phyloP scores from a whole-genome alignment of 2,113 vertebrate species.

The rabbit (Oryctolagus cuniculus) region mOryCun1.1 NC_091447.1:18410001-18410500 shows the following conservation, averaged over 20 bases:
- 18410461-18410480: background rate
- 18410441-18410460: conserved; percentile 28
- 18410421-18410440: background rate
- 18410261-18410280: background rate
- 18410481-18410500: background rate
- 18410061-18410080: background rate
- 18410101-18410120: background rate
- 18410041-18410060: conserved; percentile 29
- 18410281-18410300: conserved; percentile 33
- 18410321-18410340: background rate
- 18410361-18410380: background rate
- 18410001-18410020: background rate
- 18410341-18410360: conserved; percentile 3
- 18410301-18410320: conserved; percentile 41
- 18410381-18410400: background rate
- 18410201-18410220: conserved; percentile 19
- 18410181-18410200: background rate
- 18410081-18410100: background rate
- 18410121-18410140: background rate
- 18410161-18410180: background rate
- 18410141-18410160: background rate
- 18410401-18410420: background rate
- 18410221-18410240: conserved; percentile 5
- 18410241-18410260: background rate
- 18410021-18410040: conserved; percentile 17